These are phyloP conservation scores for Alca torda DNA, from an alignment of 2,797 vertebrate species.

Conservation along the genomic window DNA sequence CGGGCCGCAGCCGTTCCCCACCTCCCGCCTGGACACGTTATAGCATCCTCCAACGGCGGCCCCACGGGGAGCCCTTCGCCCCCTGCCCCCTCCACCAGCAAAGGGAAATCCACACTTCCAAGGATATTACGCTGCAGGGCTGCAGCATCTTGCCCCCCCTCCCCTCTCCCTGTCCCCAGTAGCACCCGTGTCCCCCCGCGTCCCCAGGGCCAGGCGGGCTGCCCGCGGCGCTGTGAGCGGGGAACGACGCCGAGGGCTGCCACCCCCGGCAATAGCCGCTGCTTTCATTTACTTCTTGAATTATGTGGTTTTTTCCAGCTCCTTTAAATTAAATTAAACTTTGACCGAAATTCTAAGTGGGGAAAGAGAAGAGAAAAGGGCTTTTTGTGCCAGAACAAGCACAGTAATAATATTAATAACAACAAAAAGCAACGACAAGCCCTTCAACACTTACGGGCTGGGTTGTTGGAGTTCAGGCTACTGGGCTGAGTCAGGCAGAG, in stretches of 20 bases:
- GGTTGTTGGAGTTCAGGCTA: not conserved
- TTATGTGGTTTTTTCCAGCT: conserved; percentile 32
- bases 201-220: not conserved
- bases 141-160: not conserved
- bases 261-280: not conserved
- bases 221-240: not conserved
- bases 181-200: not conserved
- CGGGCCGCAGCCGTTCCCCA: not conserved
- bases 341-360: conserved; percentile 15
- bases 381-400: conserved; percentile 23
- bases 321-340: conserved; percentile 44
- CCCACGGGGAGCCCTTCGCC: not conserved
- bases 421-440: not conserved
- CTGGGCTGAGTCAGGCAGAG: not conserved
- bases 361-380: not conserved
- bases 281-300: conserved; percentile 44
- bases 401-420: not conserved
- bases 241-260: not conserved
- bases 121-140: not conserved
- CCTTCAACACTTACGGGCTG: not conserved
- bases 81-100: not conserved
- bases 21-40: conserved; percentile 61
- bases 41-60: conserved; percentile 31
- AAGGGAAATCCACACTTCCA: not conserved
- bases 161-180: not conserved